phyloP scores from a whole-genome alignment of 2,797 vertebrate genomes.

The Rhabdophis nuchalis region DNA sequence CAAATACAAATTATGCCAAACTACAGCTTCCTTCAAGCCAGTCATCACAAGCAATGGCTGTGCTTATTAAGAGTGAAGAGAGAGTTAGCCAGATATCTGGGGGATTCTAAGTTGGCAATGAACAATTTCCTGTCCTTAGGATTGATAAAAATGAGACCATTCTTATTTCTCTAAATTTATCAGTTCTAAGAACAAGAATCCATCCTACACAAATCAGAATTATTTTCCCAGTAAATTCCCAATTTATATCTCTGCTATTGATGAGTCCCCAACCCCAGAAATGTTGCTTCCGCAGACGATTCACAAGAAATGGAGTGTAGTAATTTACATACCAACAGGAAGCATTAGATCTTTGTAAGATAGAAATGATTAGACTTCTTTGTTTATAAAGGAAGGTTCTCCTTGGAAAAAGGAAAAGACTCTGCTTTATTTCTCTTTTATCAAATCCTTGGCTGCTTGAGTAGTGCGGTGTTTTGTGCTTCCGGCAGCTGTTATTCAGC shows the following conservation, averaged over 20 bases:
- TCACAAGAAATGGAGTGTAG: constrained; percentile 10
- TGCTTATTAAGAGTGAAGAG: not conserved
- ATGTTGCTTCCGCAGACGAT: constrained; percentile 20
- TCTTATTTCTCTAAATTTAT: not conserved
- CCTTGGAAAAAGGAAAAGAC: constrained; percentile 40
- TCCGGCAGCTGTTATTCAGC: not conserved
- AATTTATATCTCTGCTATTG: constrained; percentile 8
- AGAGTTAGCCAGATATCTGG: not conserved
- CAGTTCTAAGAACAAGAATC: not conserved
- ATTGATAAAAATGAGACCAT: not conserved
- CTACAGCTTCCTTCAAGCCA: not conserved
- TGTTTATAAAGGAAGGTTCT: constrained; percentile 55
- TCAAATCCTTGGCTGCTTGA: constrained; percentile 29
- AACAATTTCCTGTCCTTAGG: not conserved
- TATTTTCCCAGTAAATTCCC: constrained; percentile 10
- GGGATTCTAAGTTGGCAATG: not conserved
- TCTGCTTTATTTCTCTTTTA: constrained; percentile 8
- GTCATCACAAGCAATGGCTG: not conserved
- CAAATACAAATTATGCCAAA: not conserved
- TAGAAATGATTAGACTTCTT: constrained; percentile 39
- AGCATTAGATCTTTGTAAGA: constrained; percentile 38
- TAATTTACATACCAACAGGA: constrained; percentile 53
- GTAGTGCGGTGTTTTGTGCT: not conserved
- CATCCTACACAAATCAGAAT: not conserved
- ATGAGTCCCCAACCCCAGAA: constrained; percentile 26